These are phyloP conservation scores for Tortricodes alternella DNA, from an alignment of 2,888 invertebrate genomes.

Conservation along the genomic window DNA sequence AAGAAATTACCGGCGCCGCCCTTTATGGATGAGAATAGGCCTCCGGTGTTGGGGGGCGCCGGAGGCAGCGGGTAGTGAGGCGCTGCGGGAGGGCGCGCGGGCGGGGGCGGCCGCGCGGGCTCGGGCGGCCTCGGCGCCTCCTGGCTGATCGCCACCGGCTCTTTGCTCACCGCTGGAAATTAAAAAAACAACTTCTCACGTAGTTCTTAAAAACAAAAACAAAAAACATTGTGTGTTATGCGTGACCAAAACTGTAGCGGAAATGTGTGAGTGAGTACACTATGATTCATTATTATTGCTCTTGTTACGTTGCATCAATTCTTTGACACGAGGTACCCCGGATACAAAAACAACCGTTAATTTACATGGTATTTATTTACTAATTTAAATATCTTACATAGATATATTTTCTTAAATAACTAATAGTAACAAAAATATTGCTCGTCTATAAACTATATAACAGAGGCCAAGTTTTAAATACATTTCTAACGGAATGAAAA, in stretches of 20 bases:
- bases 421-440: slow-evolving; percentile 80
- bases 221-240: slow-evolving; percentile 34
- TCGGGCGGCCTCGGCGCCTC: slow-evolving; percentile 66
- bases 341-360: slow-evolving; percentile 50
- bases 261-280: slow-evolving; percentile 41
- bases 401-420: slow-evolving; percentile 53
- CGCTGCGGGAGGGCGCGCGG: slow-evolving; percentile 55
- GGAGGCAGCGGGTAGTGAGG: slow-evolving; percentile 58
- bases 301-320: not conserved
- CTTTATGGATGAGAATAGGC: slow-evolving; percentile 92
- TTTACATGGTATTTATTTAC: slow-evolving; percentile 72
- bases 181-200: slow-evolving; percentile 20
- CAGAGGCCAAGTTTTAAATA: slow-evolving; percentile 37
- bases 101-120: slow-evolving; percentile 61
- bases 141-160: slow-evolving; percentile 51
- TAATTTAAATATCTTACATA: slow-evolving; percentile 69
- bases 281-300: slow-evolving; percentile 13
- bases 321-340: slow-evolving; percentile 2
- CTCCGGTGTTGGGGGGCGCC: slow-evolving; percentile 69
- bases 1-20: slow-evolving; percentile 97
- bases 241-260: not conserved
- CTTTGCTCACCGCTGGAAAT: slow-evolving; percentile 59
- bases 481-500: slow-evolving; percentile 27
- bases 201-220: slow-evolving; percentile 40
- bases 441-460: slow-evolving; percentile 61